Conservation (phyloP, 2,797 vertebrate genomes). For the Onychomys leucogaster region DNA sequence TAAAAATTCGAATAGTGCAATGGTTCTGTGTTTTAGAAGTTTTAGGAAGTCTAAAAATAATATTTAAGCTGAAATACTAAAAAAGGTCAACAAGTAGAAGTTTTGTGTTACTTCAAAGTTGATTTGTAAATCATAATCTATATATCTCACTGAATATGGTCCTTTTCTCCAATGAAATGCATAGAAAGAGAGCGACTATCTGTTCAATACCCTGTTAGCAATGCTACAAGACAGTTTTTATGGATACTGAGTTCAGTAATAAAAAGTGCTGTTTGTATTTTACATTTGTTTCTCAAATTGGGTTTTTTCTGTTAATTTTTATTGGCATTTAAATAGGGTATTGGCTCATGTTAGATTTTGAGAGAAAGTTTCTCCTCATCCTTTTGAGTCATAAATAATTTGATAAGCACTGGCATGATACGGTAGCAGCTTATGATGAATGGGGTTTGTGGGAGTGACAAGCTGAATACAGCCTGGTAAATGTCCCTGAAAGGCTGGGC, state of each 20-base stretch:
- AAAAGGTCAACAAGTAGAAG: background rate
- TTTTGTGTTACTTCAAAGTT: background rate
- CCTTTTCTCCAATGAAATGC: background rate
- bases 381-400: background rate
- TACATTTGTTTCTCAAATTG: background rate
- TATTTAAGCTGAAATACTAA: background rate
- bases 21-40: background rate
- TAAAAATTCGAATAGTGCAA: background rate
- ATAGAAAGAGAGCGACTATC: background rate
- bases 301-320: background rate
- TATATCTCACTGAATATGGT: background rate
- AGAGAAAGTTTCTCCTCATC: background rate
- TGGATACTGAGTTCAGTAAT: background rate
- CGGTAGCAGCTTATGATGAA: background rate
- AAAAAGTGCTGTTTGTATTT: background rate
- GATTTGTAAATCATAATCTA: background rate
- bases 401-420: background rate
- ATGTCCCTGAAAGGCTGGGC: background rate
- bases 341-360: background rate
- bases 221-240: background rate
- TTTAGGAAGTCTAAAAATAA: background rate
- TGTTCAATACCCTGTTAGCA: background rate
- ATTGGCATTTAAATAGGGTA: background rate
- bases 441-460: background rate
- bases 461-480: conserved; percentile 31